Evolutionary conservation across 2,888 invertebrate genomes (phyloP).

Genomic region (Germaria angustata): DNA sequence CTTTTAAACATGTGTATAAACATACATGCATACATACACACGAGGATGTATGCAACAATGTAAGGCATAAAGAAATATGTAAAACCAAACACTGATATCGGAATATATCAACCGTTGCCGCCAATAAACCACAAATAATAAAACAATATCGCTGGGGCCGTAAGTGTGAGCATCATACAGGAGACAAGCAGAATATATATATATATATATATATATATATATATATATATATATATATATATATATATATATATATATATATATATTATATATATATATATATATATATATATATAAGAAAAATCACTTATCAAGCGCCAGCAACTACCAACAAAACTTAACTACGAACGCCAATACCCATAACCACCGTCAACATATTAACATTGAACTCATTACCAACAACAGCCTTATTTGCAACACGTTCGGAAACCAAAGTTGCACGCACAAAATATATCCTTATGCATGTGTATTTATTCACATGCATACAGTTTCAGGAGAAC

Average conservation of each 20-base stretch:
- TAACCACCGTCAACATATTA: conserved; percentile 48
- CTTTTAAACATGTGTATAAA: no score
- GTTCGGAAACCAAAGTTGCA: conserved; percentile 39
- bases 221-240: background rate
- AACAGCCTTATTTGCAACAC: conserved; percentile 42
- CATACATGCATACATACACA: background rate
- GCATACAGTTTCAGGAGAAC: background rate
- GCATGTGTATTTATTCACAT: background rate
- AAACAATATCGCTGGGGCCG: background rate
- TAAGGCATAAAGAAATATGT: background rate
- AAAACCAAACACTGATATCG: conserved; percentile 7
- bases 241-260: background rate
- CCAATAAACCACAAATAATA: background rate
- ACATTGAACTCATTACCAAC: conserved; percentile 52
- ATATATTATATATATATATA: background rate
- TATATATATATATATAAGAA: no score
- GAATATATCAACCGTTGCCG: conserved; percentile 7
- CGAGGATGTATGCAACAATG: background rate
- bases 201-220: no score
- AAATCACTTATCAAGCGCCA: background rate
- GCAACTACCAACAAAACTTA: conserved; percentile 35
- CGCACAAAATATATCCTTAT: conserved; percentile 12
- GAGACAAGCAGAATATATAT: background rate
- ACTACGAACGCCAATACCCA: conserved; percentile 50
- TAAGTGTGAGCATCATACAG: conserved; percentile 25